phyloP scores from a whole-genome alignment of 2,113 vertebrate genomes.

The Serinus canaria region DNA sequence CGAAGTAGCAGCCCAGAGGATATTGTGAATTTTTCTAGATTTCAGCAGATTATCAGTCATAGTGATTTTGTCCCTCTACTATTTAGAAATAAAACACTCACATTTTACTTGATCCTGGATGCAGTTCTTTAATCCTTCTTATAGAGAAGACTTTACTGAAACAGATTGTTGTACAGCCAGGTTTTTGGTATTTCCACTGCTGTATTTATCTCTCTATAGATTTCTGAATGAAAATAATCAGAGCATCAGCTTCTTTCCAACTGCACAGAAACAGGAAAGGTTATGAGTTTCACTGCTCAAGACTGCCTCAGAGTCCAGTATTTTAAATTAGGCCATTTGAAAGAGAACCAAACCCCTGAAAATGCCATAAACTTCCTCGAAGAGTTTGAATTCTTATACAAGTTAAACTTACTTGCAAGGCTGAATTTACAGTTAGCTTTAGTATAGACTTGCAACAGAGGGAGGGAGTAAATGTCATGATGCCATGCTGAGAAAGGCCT shows the following conservation, averaged over 20 bases:
- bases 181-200: background rate
- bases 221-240: slow-evolving; percentile 18
- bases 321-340: background rate
- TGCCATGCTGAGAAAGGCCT: background rate
- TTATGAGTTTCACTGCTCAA: background rate
- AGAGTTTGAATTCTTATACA: background rate
- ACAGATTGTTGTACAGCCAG: background rate
- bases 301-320: background rate
- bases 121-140: background rate
- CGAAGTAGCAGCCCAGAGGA: background rate
- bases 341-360: background rate
- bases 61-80: background rate
- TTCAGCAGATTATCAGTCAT: background rate
- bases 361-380: background rate
- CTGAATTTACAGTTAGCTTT: slow-evolving; percentile 9
- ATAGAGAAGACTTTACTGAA: background rate
- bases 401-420: background rate
- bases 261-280: background rate
- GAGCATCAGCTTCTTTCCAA: background rate
- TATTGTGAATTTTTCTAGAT: background rate
- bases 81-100: background rate
- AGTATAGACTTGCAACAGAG: background rate
- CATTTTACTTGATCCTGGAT: background rate
- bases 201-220: background rate
- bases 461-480: background rate